Percentiles rank a stretch among this genome's conserved stretches.
These are phyloP conservation scores for Hemicentrotus pulcherrimus DNA, from an alignment of 35 echinoderm and acorn worm species.

Conservation along the genomic window DNA sequence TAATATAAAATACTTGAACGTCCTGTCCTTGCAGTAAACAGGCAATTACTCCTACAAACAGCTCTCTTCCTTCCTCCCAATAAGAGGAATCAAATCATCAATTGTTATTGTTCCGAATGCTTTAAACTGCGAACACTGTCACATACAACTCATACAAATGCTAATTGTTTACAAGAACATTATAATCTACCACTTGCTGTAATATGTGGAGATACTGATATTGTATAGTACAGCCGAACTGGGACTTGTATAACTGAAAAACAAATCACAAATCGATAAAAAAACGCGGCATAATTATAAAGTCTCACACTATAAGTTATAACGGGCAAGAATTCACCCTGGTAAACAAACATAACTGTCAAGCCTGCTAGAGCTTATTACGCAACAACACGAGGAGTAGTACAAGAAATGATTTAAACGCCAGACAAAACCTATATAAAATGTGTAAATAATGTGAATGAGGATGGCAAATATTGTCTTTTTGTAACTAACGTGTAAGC, in stretches of 20 bases:
- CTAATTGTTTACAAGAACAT: not conserved
- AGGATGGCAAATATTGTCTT: not conserved
- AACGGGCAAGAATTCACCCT: not conserved
- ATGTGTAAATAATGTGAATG: not conserved
- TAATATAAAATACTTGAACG: not conserved
- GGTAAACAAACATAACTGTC: not conserved
- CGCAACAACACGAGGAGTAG: not conserved
- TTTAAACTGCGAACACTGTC: not conserved
- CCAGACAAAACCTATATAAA: not conserved
- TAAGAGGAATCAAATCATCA: not conserved
- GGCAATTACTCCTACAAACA: conserved; percentile 33
- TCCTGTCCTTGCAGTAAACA: conserved; percentile 20
- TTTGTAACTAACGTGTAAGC: not conserved
- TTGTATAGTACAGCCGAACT: not conserved
- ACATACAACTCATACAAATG: not conserved
- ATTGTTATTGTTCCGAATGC: not conserved
- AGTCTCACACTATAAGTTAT: not conserved
- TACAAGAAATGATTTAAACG: not conserved
- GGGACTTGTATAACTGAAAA: not conserved
- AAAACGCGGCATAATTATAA: not conserved
- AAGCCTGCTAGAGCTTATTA: not conserved
- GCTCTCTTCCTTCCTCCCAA: not conserved
- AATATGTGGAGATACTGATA: not conserved
- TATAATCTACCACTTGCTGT: not conserved
- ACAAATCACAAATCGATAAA: not conserved